These are phyloP conservation scores for Empis livida DNA, from an alignment of 2,888 invertebrate species.

Conservation along the genomic window DNA sequence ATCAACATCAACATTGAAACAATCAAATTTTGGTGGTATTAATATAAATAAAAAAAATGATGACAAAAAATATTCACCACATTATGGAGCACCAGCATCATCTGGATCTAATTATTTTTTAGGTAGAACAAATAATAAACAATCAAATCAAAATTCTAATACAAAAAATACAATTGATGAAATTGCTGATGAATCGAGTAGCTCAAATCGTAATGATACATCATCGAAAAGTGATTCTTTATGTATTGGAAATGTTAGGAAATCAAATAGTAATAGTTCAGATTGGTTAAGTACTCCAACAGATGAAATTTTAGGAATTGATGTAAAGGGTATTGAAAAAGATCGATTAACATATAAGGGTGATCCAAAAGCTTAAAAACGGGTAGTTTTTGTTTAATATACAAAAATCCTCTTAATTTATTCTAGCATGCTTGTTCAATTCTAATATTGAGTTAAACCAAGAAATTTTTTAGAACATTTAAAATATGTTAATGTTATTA, in stretches of 20 bases:
- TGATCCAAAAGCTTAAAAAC: slow-evolving; percentile 15
- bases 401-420: no score
- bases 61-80: slow-evolving; percentile 18
- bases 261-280: slow-evolving; percentile 20
- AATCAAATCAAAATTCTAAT: not conserved
- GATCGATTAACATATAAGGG: slow-evolving; percentile 16
- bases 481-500: no score
- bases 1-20: slow-evolving; percentile 10
- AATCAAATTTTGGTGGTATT: slow-evolving; percentile 16
- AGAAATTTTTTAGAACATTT: no score
- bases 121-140: slow-evolving; percentile 9
- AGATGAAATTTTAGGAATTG: slow-evolving; percentile 20
- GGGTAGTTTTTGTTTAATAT: no score
- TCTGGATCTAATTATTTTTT: slow-evolving; percentile 15
- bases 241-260: slow-evolving; percentile 16
- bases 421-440: no score
- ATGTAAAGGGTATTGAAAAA: slow-evolving; percentile 19
- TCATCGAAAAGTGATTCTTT: slow-evolving; percentile 16
- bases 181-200: slow-evolving; percentile 10
- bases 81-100: slow-evolving; percentile 17
- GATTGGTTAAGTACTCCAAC: slow-evolving; percentile 22
- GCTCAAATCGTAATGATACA: slow-evolving; percentile 12
- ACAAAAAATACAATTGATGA: no score
- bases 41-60: slow-evolving; percentile 17
- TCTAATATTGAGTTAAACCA: no score